phyloP scores from a whole-genome alignment of 2,888 invertebrate genomes.

The Balanococcus diminutus region DNA sequence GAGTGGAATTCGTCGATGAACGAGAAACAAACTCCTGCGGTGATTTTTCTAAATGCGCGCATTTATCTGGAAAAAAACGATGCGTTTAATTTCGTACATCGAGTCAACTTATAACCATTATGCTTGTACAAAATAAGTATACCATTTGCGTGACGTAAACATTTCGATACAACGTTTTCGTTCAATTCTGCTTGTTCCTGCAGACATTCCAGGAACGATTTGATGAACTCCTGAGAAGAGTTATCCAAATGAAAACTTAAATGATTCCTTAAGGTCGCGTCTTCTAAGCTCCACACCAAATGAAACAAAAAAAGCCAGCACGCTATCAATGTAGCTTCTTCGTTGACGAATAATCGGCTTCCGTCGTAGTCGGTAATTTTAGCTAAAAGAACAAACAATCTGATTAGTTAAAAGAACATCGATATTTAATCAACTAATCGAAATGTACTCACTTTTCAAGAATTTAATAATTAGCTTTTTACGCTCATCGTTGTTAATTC shows the following conservation, averaged over 20 bases:
- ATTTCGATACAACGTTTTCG: not conserved
- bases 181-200: not conserved
- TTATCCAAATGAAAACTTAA: not conserved
- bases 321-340: not conserved
- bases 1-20: not conserved
- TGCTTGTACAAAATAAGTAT: not conserved
- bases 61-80: not conserved
- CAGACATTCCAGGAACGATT: not conserved
- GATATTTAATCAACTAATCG: not conserved
- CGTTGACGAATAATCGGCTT: not conserved
- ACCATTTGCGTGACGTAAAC: not conserved
- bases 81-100: too few relatives aligned
- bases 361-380: not conserved
- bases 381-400: not conserved
- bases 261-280: not conserved
- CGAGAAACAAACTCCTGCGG: not conserved
- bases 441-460: not conserved
- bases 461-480: not conserved
- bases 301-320: not conserved
- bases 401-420: not conserved
- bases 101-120: not conserved
- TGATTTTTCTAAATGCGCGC: not conserved
- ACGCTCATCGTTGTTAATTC: not conserved
- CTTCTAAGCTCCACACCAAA: not conserved
- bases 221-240: not conserved